These are phyloP conservation scores for Cairina moschata DNA, from an alignment of 2,113 vertebrate species.

Conservation along the genomic window DNA sequence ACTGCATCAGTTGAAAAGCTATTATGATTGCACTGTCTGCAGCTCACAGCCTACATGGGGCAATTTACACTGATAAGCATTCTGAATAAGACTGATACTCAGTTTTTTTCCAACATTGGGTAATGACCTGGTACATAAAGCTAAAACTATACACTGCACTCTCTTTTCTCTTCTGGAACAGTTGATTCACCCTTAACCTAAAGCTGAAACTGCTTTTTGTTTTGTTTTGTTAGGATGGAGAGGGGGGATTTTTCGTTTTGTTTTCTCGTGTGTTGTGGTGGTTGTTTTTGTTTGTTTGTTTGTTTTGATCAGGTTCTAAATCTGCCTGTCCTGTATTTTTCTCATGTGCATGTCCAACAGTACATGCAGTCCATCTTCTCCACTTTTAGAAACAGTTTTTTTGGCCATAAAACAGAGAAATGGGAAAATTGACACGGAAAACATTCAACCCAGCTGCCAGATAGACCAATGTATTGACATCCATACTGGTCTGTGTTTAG, in stretches of 20 bases:
- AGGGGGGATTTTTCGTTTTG: too few species aligned
- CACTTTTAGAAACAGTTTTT: background rate
- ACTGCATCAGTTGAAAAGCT: constrained; percentile 11
- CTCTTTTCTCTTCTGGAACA: background rate
- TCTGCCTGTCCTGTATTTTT: background rate
- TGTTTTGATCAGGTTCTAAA: background rate
- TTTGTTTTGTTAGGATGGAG: background rate
- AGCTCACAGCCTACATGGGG: background rate
- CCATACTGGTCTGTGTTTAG: background rate
- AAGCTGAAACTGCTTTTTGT: background rate
- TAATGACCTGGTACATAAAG: constrained; percentile 9
- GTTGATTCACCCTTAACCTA: background rate
- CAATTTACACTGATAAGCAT: constrained; percentile 14
- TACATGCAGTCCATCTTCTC: rapidly evolving
- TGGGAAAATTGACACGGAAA: background rate
- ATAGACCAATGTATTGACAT: background rate
- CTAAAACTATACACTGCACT: background rate
- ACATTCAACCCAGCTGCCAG: background rate
- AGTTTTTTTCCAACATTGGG: background rate
- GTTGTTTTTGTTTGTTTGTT: background rate
- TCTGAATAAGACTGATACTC: constrained; percentile 9
- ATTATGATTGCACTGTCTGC: constrained; percentile 27
- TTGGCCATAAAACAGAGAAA: background rate
- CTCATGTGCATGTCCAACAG: background rate
- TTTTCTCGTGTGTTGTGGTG: too few species aligned